A percentile compares a stretch with the other conserved stretches of the same genome.
These are phyloP conservation scores for Lethenteron reissneri DNA, from an alignment of 2,113 vertebrate species.

Conservation along the genomic window DNA sequence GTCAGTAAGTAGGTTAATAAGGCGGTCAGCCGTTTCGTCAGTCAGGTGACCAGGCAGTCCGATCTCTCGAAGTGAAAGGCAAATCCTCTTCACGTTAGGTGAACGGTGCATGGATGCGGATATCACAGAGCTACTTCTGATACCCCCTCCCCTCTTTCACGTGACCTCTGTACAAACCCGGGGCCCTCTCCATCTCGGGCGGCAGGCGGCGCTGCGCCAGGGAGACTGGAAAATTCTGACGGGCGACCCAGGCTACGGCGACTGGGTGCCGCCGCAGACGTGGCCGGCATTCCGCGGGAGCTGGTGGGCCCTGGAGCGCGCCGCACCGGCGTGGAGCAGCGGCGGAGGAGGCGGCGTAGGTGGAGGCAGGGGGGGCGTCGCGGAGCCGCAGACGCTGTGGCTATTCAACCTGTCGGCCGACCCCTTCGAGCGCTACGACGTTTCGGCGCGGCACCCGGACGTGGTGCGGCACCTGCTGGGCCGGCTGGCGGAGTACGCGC, in stretches of 20 bases:
- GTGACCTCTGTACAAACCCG: too few relatives aligned
- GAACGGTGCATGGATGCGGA: too few relatives aligned
- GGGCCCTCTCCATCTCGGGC: constrained; percentile 27
- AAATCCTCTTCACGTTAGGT: too few relatives aligned
- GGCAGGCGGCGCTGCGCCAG: constrained; percentile 68
- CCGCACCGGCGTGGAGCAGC: not conserved
- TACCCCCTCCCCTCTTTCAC: too few relatives aligned
- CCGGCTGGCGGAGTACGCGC: too few relatives aligned
- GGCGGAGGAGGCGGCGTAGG: not conserved
- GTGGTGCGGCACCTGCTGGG: constrained; percentile 30
- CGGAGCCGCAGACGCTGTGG: constrained; percentile 44
- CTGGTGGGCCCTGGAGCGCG: constrained; percentile 83
- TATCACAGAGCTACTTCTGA: too few relatives aligned
- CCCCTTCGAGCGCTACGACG: constrained; percentile 59
- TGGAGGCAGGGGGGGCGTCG: not conserved
- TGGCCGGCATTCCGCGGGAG: constrained; percentile 28
- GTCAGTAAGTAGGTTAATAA: too few relatives aligned
- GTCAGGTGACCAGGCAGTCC: too few relatives aligned
- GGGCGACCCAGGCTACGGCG: constrained; percentile 68
- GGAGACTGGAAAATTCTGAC: constrained; percentile 91
- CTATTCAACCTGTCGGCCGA: constrained; percentile 82
- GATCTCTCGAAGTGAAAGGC: too few relatives aligned
- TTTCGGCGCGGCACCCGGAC: constrained; percentile 46
- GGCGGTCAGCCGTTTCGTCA: too few relatives aligned
- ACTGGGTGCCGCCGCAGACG: constrained; percentile 54